These are phyloP conservation scores for Nymphalis polychloros DNA, from an alignment of 2,888 invertebrate species.

Conservation along the genomic window DNA sequence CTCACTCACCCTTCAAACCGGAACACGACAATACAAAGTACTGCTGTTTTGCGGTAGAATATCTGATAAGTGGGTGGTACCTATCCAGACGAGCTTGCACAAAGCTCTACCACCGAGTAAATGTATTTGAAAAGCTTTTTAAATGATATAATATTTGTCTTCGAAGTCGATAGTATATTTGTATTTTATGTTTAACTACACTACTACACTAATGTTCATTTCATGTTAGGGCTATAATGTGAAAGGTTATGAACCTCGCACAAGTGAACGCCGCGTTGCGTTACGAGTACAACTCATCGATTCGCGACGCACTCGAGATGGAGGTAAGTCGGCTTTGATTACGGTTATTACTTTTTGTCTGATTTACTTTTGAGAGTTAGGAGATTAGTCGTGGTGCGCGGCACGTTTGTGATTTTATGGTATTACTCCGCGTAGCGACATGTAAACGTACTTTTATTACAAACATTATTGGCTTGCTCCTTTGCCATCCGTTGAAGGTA, in stretches of 20 bases:
- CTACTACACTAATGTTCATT: no score
- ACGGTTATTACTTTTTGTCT: conserved; percentile 17
- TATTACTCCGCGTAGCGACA: neutral
- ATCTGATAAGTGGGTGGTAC: no score
- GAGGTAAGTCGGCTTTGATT: conserved; percentile 9
- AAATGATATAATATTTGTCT: no score
- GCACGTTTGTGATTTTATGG: neutral
- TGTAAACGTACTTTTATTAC: neutral
- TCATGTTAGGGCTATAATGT: neutral
- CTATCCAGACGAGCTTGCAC: no score
- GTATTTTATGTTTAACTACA: no score
- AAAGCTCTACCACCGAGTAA: no score
- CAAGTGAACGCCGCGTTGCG: neutral
- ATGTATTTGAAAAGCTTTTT: no score
- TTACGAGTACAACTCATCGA: neutral
- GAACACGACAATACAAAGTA: no score
- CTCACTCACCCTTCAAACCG: no score
- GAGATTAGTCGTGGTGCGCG: conserved; percentile 3
- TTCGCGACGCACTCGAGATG: conserved; percentile 6
- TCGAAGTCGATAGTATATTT: no score
- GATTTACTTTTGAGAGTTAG: neutral
- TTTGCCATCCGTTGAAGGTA: no score
- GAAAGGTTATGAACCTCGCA: neutral
- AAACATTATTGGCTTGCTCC: neutral
- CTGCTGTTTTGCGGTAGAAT: no score